These are phyloP conservation scores for Caenorhabditis sinica DNA, from an alignment of 2,888 invertebrate genomes.

Conservation along the genomic window DNA sequence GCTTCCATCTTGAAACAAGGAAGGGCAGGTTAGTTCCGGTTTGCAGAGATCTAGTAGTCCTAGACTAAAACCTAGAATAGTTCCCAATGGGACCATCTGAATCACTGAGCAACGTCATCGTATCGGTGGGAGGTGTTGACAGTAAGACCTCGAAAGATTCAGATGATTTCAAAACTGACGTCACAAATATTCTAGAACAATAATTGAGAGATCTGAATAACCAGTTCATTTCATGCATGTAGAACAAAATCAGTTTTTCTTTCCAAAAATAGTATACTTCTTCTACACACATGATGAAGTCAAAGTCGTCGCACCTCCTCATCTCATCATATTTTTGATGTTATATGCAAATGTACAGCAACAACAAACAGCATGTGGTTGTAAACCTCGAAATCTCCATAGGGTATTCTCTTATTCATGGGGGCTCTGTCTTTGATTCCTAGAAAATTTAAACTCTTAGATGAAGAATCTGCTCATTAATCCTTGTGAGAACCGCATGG, in stretches of 20 bases:
- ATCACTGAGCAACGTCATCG: conserved; percentile 19
- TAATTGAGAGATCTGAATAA: conserved; percentile 5
- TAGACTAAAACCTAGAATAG: neutral
- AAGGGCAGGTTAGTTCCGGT: neutral
- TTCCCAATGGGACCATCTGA: conserved; percentile 4
- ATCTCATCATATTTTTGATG: conserved; percentile 24
- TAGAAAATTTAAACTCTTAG: conserved; percentile 14
- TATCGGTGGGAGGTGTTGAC: neutral
- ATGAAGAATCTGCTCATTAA: conserved; percentile 8
- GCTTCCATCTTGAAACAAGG: neutral
- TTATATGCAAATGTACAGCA: conserved; percentile 5
- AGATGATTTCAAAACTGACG: conserved; percentile 9
- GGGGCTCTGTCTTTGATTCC: neutral
- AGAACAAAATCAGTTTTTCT: neutral
- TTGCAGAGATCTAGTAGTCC: neutral
- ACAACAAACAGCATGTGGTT: conserved; percentile 11
- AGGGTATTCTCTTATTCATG: conserved; percentile 11
- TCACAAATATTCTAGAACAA: conserved; percentile 26
- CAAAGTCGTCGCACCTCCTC: neutral
- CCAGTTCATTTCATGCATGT: conserved; percentile 44
- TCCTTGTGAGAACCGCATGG: conserved; percentile 1
- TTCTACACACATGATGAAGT: neutral
- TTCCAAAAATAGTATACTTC: conserved; percentile 14
- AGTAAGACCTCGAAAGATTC: conserved; percentile 4
- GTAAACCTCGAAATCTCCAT: neutral